Conservation (phyloP, 2,888 invertebrate species). For the Actias luna region DNA sequence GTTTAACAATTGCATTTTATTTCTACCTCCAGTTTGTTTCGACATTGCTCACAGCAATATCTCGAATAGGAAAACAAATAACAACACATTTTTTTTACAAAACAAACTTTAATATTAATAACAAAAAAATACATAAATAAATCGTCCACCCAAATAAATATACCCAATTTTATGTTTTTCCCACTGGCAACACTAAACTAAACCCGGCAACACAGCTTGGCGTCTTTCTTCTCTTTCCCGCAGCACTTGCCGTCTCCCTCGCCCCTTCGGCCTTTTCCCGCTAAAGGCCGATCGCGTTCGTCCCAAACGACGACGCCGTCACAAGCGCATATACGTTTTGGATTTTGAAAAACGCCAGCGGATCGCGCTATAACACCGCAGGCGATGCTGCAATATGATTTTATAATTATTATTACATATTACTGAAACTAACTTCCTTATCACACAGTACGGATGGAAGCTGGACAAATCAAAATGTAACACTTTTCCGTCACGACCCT, state of each 20-base stretch:
- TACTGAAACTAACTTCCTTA: no score
- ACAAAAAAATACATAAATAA: constrained; percentile 1
- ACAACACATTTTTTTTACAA: not conserved
- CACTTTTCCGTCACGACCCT: no score
- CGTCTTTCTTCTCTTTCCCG: constrained; percentile 23
- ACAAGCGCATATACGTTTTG: constrained; percentile 93
- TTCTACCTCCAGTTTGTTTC: constrained; percentile 2
- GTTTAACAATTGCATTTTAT: constrained; percentile 7
- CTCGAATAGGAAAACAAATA: no score
- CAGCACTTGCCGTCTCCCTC: constrained; percentile 37
- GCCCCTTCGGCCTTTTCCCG: constrained; percentile 58
- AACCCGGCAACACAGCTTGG: constrained; percentile 48
- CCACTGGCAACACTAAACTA: constrained; percentile 28
- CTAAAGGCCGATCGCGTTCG: constrained; percentile 84
- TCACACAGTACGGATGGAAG: no score
- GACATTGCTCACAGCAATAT: no score
- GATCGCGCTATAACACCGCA: constrained; percentile 95
- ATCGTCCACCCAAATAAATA: not conserved
- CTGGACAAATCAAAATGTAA: no score
- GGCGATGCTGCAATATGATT: constrained; percentile 80
- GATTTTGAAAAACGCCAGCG: constrained; percentile 92
- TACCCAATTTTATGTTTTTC: not conserved
- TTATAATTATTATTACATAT: no score
- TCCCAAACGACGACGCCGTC: constrained; percentile 96
- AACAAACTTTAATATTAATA: not conserved